A percentile compares a stretch with the other conserved stretches of the same genome.
Conservation (phyloP, 2,113 vertebrate species). For the Melanotaenia duboulayi region DNA sequence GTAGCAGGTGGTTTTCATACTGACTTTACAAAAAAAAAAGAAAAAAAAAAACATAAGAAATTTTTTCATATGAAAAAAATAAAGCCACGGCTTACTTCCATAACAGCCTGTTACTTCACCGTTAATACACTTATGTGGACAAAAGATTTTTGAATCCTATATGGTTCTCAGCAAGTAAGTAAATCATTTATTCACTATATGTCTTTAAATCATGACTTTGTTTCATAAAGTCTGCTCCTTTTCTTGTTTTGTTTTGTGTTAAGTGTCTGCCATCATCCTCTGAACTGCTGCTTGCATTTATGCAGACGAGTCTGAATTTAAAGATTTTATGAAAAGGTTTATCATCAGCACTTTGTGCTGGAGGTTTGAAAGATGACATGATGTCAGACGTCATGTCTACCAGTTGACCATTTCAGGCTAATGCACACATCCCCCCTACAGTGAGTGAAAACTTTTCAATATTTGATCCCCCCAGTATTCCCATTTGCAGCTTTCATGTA, state of each 20-base stretch:
- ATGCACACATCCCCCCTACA: slow-evolving; percentile 16
- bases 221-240: neutral
- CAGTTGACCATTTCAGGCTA: neutral
- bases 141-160: too few relatives aligned
- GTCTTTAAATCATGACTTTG: neutral
- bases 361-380: slow-evolving; percentile 10
- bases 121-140: too few relatives aligned
- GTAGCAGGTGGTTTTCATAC: too few relatives aligned
- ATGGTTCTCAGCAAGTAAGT: neutral
- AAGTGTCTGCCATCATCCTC: neutral
- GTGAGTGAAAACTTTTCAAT: slow-evolving; percentile 57
- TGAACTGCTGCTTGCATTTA: neutral
- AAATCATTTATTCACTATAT: neutral
- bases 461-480: slow-evolving; percentile 68
- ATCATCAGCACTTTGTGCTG: slow-evolving; percentile 5
- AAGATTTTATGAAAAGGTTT: neutral
- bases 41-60: too few relatives aligned
- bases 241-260: too few relatives aligned
- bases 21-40: too few relatives aligned
- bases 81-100: too few relatives aligned
- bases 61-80: too few relatives aligned
- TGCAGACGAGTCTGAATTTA: neutral
- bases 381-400: slow-evolving; percentile 27
- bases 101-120: too few relatives aligned
- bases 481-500: slow-evolving; percentile 59